Evolutionary conservation across 2,113 vertebrate genomes (phyloP), one percentile per base, ranked within the genome.

Genomic region (Ceyx melanurus): DNA sequence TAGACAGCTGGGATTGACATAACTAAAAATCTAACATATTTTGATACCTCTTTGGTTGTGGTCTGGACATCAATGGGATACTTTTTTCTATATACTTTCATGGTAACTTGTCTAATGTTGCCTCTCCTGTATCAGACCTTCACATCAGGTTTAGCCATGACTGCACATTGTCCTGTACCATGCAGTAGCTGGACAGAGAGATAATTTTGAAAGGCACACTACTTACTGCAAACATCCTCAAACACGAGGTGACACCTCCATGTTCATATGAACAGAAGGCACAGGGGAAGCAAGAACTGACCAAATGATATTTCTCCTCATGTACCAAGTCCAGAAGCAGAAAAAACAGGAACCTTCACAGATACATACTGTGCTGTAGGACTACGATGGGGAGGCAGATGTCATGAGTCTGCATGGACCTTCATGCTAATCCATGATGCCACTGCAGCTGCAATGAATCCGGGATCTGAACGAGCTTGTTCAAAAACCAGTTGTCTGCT

Each of bases 51-150:
- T 50, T 64, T 66, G 42, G 4, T 57, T 87, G n/a, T 57, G 45
- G 7, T 81, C 50, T 91, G 50, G 23, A 43, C 2, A 5, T 6
- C n/a, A 26, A 3, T 45, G 19, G 21, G 12, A 10, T 15, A 40
- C 5, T 11, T 82, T 62, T 74, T 78, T 6, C 70, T 4, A 1
- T 19, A 23, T 15, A 19, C 0, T 68, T 82, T 29, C 33, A 31
- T 9, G 11, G 13, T 42, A 70, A 66, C 15, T 26, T 10, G 1
- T 8, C 15, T 61, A 35, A 6, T 2, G 0, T 48, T 79, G 28
- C 8, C 37, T 93, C 85, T 82, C 31, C 31, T 26, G 5, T 51
- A 31, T 17, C 40, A 60, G 20, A 61, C 25, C 65, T 72, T 68
- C 45, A 53, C 18, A 73, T 40, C 2, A 4, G 10, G 4, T 29